Percentiles rank a stretch among this genome's conserved stretches.
phyloP scores from a whole-genome alignment of 2,113 vertebrate species.

The Calidris pygmaea region DNA sequence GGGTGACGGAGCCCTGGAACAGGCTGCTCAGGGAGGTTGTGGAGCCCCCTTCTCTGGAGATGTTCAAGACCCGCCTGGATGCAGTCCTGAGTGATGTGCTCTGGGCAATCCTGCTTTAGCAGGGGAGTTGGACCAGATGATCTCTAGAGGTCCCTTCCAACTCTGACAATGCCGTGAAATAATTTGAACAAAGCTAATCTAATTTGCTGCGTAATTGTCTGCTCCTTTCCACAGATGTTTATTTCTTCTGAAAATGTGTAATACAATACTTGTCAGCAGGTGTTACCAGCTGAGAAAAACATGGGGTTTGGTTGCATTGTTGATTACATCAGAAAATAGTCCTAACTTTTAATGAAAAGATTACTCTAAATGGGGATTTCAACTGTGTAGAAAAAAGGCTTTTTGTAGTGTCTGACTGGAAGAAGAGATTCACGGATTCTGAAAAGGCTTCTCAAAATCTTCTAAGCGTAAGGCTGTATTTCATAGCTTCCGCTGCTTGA shows the following conservation, averaged over 20 bases:
- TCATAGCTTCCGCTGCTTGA: not conserved
- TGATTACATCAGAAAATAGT: conserved; percentile 4
- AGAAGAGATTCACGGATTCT: not conserved
- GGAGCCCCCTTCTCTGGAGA: too few species aligned
- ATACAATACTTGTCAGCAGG: conserved; percentile 15
- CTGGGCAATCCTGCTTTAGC: too few species aligned
- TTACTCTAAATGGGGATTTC: not conserved
- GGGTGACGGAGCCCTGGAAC: too few species aligned
- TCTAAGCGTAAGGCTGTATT: not conserved
- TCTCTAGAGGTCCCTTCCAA: too few species aligned
- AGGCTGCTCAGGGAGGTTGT: too few species aligned
- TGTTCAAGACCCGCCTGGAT: too few species aligned
- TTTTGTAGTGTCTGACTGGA: not conserved
- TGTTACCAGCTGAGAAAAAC: conserved; percentile 64
- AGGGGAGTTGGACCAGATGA: too few species aligned
- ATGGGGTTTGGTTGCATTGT: not conserved
- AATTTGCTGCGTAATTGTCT: conserved; percentile 64
- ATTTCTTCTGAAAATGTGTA: conserved; percentile 37
- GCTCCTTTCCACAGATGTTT: conserved; percentile 2
- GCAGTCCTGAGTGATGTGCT: too few species aligned
- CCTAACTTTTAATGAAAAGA: not conserved
- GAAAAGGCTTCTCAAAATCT: not conserved
- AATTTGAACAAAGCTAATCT: conserved; percentile 73
- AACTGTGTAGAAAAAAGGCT: not conserved
- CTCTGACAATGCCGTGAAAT: conserved; percentile 8